Percentiles rank a stretch among this genome's conserved stretches.
phyloP scores from a whole-genome alignment of 2,888 invertebrate genomes.

The Tetramorium bicarinatum region DNA sequence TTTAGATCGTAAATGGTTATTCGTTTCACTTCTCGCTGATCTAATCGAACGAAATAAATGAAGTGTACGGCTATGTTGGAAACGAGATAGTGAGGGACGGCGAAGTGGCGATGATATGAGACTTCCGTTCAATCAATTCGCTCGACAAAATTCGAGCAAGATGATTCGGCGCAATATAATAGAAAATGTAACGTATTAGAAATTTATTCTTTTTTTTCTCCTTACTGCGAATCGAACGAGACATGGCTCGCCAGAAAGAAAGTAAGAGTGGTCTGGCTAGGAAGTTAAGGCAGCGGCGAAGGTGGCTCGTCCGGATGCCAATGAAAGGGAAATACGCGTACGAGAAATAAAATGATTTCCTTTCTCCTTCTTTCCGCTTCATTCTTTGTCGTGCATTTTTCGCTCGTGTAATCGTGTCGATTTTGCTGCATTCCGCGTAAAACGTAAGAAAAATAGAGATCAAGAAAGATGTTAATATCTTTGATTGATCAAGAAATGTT shows the following conservation, averaged over 20 bases:
- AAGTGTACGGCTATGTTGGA: not conserved
- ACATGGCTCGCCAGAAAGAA: conserved; percentile 74
- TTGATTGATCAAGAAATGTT: not conserved
- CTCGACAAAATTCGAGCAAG: not conserved
- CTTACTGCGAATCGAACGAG: conserved; percentile 41
- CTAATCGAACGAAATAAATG: conserved; percentile 17
- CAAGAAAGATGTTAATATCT: not conserved
- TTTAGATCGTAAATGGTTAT: conserved; percentile 50
- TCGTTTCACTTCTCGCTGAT: not conserved
- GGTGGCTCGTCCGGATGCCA: conserved; percentile 82
- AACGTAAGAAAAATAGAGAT: not conserved
- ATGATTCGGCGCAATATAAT: not conserved
- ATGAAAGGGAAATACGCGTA: conserved; percentile 82
- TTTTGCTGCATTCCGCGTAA: not conserved
- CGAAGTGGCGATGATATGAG: not conserved
- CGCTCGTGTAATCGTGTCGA: not conserved
- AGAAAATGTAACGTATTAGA: not conserved
- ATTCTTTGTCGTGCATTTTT: not conserved
- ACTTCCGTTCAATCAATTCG: not conserved
- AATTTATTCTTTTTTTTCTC: conserved; percentile 19
- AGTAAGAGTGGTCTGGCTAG: conserved; percentile 83
- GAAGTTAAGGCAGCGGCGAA: conserved; percentile 77
- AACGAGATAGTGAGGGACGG: not conserved
- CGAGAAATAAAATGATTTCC: conserved; percentile 54
- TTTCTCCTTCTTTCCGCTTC: conserved; percentile 27